Conservation (phyloP, 2,888 invertebrate genomes). For the Dryadula phaetusa region DNA sequence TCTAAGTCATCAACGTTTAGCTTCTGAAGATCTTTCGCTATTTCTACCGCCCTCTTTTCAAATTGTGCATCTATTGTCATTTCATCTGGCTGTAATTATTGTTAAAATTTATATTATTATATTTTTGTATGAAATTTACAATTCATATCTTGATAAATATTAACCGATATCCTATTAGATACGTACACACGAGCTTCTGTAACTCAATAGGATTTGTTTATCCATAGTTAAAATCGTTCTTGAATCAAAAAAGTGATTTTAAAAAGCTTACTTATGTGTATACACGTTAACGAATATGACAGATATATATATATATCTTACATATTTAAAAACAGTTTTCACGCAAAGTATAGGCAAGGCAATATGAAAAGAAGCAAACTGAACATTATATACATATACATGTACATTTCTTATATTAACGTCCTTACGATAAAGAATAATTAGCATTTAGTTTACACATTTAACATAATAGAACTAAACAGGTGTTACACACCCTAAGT, state of each 20-base stretch:
- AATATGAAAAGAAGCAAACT: neutral
- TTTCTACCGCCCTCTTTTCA: constrained; percentile 95
- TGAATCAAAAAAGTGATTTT: neutral
- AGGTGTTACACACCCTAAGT: neutral
- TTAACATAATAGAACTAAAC: neutral
- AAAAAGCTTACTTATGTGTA: neutral
- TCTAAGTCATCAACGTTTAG: constrained; percentile 93
- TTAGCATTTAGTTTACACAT: constrained; percentile 3
- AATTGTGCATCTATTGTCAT: constrained; percentile 92
- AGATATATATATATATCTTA: too few species aligned
- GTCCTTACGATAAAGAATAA: neutral
- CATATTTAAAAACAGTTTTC: neutral
- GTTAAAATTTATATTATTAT: neutral
- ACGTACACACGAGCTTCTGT: neutral
- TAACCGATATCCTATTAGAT: too few species aligned
- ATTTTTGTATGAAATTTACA: too few species aligned
- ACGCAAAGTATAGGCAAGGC: too few species aligned
- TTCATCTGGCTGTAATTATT: constrained; percentile 87
- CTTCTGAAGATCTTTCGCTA: constrained; percentile 94
- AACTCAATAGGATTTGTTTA: neutral
- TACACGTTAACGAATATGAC: neutral
- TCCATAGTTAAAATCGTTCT: neutral
- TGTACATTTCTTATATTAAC: neutral
- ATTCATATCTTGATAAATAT: too few species aligned
- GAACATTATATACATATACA: neutral